Base-by-base conservation (phyloP, 2,888 invertebrate species). In the Thalpophila matura region DNA sequence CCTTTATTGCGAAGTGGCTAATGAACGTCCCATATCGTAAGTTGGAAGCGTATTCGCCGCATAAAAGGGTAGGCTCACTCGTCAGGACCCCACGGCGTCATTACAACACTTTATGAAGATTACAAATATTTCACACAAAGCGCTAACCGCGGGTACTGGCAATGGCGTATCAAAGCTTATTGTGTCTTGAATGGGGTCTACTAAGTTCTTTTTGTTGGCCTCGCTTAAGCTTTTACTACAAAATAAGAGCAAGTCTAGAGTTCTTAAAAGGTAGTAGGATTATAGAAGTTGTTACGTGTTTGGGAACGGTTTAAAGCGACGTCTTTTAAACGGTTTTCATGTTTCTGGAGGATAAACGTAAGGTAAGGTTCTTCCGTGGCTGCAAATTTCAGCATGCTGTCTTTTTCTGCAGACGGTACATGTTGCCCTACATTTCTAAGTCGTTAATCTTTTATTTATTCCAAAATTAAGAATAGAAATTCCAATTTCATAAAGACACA, bases 71-170 rank as follows among this genome's bases (percentile, higher is more conserved):
- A 67, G 60, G 58, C 64, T 29, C 27, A 66, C 47, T 75, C 61
- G 60, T 65, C 51, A 51, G 54, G 51, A 59, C 63, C 80, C 78
- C 47, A 60, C 62, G 61, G 75, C 40, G 27, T 73, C 61, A 75
- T 79, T 75, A 69, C 65, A 33, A 24, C 66, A 63, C 43, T 79
- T 79, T 79, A 79, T 80, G 79, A 77, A 80, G 79, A 79, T 80
- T 79, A 77, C 73, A 65, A 65, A 77, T 77, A 78, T 78, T 70
- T 70, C 62, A 65, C 75, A 75, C 80, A 75, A 80, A 66, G 72
- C 51, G 66, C 20, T 57, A 65, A 65, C 74, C 69, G 64, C 72
- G 49, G 43, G 31, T 40, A 56, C 43, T 9, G 20, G 27, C 60
- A 56, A 38, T 9, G 20, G 27, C 60, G 64, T 72, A 77, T 74